Evolutionary conservation across 2,797 vertebrate species (phyloP).

Genomic region (Hirundo rustica): DNA sequence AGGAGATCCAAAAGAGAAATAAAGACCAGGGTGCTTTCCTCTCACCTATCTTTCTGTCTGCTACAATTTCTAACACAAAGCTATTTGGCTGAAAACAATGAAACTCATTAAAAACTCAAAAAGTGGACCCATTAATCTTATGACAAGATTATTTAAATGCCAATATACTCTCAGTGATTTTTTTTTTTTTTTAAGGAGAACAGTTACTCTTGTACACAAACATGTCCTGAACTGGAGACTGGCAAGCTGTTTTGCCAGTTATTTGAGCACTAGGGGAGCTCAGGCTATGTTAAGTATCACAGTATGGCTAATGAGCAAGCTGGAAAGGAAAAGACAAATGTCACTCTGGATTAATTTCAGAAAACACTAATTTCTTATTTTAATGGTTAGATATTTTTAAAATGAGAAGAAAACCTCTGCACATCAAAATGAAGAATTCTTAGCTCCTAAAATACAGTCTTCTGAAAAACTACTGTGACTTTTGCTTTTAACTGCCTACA

Average conservation of each 20-base stretch:
- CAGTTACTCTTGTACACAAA: background rate
- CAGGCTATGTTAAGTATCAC: background rate
- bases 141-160: background rate
- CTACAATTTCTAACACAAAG: background rate
- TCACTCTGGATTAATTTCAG: background rate
- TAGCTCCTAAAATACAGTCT: background rate
- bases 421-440: background rate
- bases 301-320: background rate
- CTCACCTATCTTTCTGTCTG: background rate
- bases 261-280: background rate
- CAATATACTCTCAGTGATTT: background rate
- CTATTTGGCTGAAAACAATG: background rate
- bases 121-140: background rate
- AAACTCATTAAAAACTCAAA: background rate
- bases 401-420: background rate
- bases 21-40: background rate
- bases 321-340: background rate
- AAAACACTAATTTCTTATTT: background rate
- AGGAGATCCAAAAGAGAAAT: background rate
- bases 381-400: background rate
- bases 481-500: background rate
- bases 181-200: background rate
- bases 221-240: background rate
- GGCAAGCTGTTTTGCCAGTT: background rate
- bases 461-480: background rate